phyloP scores from a whole-genome alignment of 1,140 invertebrate species.

The Gryon sp. region DNA sequence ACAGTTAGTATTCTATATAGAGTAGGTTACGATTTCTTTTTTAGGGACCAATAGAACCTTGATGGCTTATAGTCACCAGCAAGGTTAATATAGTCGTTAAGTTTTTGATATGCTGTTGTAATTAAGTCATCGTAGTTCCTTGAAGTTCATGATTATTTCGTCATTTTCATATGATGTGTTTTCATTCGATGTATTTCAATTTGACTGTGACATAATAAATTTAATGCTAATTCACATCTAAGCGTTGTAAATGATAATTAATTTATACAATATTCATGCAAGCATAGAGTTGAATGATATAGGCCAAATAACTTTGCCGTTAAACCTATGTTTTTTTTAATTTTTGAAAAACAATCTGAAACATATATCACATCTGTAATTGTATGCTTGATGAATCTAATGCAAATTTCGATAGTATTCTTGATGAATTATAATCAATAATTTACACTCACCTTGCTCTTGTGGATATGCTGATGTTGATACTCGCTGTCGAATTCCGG shows the following conservation, averaged over 20 bases:
- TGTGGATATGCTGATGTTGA: slow-evolving; percentile 95
- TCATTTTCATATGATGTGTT: slow-evolving; percentile 38
- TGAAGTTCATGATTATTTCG: slow-evolving; percentile 20
- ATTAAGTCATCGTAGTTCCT: slow-evolving; percentile 56
- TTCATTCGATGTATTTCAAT: slow-evolving; percentile 5
- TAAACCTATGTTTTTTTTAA: too few species aligned
- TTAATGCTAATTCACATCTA: slow-evolving; percentile 21
- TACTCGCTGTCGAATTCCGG: slow-evolving; percentile 96
- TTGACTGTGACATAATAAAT: slow-evolving; percentile 48
- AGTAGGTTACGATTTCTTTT: slow-evolving; percentile 4
- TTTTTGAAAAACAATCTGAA: too few species aligned
- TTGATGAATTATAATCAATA: too few species aligned
- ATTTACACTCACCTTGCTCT: slow-evolving; percentile 93
- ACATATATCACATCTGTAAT: too few species aligned
- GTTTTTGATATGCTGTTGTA: slow-evolving; percentile 48
- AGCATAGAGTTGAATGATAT: too few species aligned
- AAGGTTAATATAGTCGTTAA: slow-evolving; percentile 47
- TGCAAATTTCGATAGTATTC: too few species aligned
- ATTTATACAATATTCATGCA: too few species aligned
- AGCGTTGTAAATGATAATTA: too few species aligned
- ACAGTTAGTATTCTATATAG: slow-evolving; percentile 47
- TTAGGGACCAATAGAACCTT: slow-evolving; percentile 16
- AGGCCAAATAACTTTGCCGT: too few species aligned
- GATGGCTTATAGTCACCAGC: too few species aligned
- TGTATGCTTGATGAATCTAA: too few species aligned